Evolutionary conservation across 2,113 vertebrate species (phyloP).

Genomic region (Chamaetylas fuelleborni): DNA sequence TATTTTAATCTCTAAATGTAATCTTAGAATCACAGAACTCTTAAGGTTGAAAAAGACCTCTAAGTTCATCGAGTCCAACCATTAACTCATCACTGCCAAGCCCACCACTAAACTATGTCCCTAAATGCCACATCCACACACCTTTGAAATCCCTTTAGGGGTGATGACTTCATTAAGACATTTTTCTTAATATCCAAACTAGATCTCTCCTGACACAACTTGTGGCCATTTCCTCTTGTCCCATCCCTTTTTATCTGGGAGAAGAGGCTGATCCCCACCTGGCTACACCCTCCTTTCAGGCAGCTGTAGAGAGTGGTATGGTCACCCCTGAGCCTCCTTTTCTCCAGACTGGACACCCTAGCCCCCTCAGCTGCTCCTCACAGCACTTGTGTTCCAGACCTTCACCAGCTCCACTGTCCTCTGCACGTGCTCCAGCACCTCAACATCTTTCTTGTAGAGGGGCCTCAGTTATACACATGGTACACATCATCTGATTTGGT

Average conservation of each 20-base stretch:
- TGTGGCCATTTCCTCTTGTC: not conserved
- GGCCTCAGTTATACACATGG: not conserved
- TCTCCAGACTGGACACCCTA: not conserved
- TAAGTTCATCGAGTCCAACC: fast-evolving
- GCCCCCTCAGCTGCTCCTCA: fast-evolving
- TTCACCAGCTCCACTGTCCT: not conserved
- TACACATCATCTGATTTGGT: not conserved
- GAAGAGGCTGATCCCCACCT: not conserved
- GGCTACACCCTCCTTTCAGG: not conserved
- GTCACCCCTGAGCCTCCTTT: not conserved
- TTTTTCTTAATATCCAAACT: not conserved
- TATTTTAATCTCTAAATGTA: not conserved
- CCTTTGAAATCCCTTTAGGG: not conserved
- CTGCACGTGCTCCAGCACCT: not conserved
- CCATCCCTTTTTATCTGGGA: not conserved
- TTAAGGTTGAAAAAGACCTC: not conserved
- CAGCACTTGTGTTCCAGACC: not conserved
- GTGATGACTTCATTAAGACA: not conserved
- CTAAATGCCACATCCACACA: not conserved
- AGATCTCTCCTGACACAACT: fast-evolving
- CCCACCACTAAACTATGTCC: not conserved
- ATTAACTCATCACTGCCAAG: not conserved
- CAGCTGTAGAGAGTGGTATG: not conserved
- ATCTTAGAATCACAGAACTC: not conserved
- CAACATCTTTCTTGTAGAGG: not conserved